A percentile compares a stretch with the other conserved stretches of the same genome.
These are phyloP conservation scores for Gasterosteus aculeatus DNA, from an alignment of 2,113 vertebrate species.

Conservation along the genomic window DNA sequence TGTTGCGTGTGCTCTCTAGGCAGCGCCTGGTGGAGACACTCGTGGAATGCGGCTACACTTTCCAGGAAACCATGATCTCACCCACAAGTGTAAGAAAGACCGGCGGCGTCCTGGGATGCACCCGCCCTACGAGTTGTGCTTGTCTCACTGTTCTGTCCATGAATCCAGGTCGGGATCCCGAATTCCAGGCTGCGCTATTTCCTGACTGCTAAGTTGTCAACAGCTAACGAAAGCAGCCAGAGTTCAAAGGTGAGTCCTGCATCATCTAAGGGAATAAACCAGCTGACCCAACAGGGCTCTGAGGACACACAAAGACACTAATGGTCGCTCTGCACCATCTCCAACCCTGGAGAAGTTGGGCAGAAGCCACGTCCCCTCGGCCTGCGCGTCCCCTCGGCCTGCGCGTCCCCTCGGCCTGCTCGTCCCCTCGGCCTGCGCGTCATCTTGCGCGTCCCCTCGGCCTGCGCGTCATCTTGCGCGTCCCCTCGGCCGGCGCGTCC, in stretches of 20 bases:
- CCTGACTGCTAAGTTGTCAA: slow-evolving; percentile 85
- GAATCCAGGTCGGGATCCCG: slow-evolving; percentile 90
- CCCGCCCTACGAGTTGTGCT: not conserved
- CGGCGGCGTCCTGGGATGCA: not conserved
- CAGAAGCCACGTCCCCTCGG: no score
- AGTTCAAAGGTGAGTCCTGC: slow-evolving; percentile 79
- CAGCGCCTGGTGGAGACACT: slow-evolving; percentile 84
- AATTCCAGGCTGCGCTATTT: slow-evolving; percentile 96
- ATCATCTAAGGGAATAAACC: not conserved
- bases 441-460: no score
- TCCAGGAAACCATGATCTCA: slow-evolving; percentile 91
- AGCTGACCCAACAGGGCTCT: no score
- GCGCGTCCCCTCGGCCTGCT: no score
- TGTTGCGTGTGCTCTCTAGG: slow-evolving; percentile 59
- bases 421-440: no score
- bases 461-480: no score
- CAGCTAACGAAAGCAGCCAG: slow-evolving; percentile 78
- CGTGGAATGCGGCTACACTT: slow-evolving; percentile 85
- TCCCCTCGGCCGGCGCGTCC: no score
- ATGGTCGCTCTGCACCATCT: no score
- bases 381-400: no score
- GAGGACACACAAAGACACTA: no score
- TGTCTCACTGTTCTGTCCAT: slow-evolving; percentile 21
- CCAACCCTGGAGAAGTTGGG: no score
- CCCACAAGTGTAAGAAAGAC: slow-evolving; percentile 87